Conservation (phyloP, 2,113 vertebrate genomes). For the Etheostoma spectabile region DNA sequence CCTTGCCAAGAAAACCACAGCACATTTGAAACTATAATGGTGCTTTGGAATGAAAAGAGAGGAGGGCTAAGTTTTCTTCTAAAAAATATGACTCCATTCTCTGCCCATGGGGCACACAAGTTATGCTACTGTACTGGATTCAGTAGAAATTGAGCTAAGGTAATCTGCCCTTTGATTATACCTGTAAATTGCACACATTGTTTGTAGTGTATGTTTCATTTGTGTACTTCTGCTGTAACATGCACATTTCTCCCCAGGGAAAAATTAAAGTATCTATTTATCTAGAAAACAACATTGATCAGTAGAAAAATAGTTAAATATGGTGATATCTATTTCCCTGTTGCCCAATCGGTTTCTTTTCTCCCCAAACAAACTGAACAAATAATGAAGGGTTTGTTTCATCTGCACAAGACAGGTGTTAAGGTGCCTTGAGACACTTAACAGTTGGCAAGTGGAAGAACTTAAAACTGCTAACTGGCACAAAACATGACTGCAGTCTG, state of each 20-base stretch:
- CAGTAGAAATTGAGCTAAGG: constrained; percentile 5
- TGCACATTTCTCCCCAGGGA: neutral
- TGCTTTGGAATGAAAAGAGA: constrained; percentile 19
- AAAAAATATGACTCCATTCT: constrained; percentile 46
- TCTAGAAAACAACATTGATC: neutral
- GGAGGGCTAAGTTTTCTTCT: constrained; percentile 31
- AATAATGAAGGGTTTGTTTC: neutral
- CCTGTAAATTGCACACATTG: neutral
- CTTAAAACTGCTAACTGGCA: constrained; percentile 14
- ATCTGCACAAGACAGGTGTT: neutral
- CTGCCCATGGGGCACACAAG: constrained; percentile 25
- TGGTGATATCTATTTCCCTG: neutral
- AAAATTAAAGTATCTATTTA: neutral
- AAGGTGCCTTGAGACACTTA: constrained; percentile 10
- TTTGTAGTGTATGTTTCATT: neutral
- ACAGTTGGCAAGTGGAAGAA: neutral
- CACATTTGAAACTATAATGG: constrained; percentile 38
- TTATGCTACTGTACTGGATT: constrained; percentile 20
- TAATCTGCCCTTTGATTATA: neutral
- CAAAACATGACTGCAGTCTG: constrained; percentile 2
- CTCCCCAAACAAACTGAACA: neutral
- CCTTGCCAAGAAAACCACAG: constrained; percentile 15
- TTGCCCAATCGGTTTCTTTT: neutral
- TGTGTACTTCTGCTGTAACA: constrained; percentile 1
- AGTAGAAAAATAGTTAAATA: neutral